A percentile compares a stretch with the other conserved stretches of the same genome.
Conservation (phyloP, 2,797 vertebrate genomes). For the Staurois parvus region DNA sequence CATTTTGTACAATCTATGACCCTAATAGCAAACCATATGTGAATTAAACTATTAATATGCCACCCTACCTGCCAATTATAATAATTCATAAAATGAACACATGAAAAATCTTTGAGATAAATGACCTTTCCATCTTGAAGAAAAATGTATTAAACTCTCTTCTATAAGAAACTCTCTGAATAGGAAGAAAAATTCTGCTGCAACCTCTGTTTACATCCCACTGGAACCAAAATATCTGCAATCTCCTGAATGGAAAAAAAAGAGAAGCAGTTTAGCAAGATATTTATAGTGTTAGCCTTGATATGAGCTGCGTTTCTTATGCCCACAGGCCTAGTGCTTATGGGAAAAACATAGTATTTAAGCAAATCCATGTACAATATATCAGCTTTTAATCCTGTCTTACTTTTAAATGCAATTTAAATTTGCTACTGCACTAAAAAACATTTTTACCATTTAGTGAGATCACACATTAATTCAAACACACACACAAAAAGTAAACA, state of each 20-base stretch:
- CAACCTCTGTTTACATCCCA: conserved; percentile 46
- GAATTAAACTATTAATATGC: not conserved
- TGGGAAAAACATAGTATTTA: conserved; percentile 52
- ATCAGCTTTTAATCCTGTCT: conserved; percentile 56
- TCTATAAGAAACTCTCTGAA: not conserved
- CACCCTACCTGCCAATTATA: not conserved
- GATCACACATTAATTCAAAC: conserved; percentile 58
- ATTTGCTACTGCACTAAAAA: conserved; percentile 19
- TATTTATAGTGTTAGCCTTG: conserved; percentile 61
- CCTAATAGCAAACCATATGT: not conserved
- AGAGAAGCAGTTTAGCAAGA: conserved; percentile 27
- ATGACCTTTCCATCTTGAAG: not conserved
- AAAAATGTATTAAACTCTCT: not conserved
- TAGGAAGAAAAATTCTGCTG: not conserved
- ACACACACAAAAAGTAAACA: conserved; percentile 44
- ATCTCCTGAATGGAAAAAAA: conserved; percentile 44
- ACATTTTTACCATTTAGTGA: conserved; percentile 41
- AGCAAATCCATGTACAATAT: conserved; percentile 40
- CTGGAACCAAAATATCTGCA: conserved; percentile 49
- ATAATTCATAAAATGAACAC: not conserved
- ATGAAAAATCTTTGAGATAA: not conserved
- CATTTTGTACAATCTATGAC: not conserved
- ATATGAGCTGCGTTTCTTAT: conserved; percentile 45
- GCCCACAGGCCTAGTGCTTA: conserved; percentile 51
- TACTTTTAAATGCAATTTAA: conserved; percentile 55